Evolutionary conservation across 2,888 invertebrate genomes (phyloP).

Genomic region (Synanthedon vespiformis): DNA sequence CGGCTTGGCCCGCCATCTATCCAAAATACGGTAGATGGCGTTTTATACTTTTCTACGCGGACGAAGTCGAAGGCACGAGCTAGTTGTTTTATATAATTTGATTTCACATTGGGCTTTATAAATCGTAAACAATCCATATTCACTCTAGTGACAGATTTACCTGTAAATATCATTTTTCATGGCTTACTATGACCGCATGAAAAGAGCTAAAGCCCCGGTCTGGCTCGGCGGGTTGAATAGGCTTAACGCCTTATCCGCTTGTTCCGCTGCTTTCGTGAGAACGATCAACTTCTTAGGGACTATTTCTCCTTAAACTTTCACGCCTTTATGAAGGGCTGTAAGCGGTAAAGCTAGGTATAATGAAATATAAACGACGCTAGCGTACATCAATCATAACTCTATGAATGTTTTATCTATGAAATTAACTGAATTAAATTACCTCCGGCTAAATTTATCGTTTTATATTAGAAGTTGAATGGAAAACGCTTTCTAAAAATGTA

Average conservation of each 20-base stretch:
- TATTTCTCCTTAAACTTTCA: not conserved
- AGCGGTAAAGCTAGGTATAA: not conserved
- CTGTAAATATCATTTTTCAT: conserved; percentile 16
- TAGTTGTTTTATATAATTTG: too few relatives aligned
- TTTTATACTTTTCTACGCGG: too few relatives aligned
- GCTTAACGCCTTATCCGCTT: conserved; percentile 9
- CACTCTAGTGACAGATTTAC: conserved; percentile 1
- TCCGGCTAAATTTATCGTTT: too few relatives aligned
- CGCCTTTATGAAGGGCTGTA: not conserved
- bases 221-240: conserved; percentile 9
- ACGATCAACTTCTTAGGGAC: conserved; percentile 3
- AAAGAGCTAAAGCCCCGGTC: conserved; percentile 15
- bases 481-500: too few relatives aligned
- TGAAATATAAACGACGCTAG: not conserved
- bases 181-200: conserved; percentile 17
- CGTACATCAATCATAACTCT: too few relatives aligned
- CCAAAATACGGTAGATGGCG: too few relatives aligned
- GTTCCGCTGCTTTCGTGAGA: conserved; percentile 2
- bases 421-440: too few relatives aligned
- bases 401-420: too few relatives aligned
- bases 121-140: not conserved
- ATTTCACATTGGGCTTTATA: too few relatives aligned
- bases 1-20: too few relatives aligned
- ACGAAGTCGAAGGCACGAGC: too few relatives aligned
- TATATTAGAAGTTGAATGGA: too few relatives aligned